Evolutionary conservation across 2,888 invertebrate species (phyloP).

Genomic region (Drosophila longiperda): DNA sequence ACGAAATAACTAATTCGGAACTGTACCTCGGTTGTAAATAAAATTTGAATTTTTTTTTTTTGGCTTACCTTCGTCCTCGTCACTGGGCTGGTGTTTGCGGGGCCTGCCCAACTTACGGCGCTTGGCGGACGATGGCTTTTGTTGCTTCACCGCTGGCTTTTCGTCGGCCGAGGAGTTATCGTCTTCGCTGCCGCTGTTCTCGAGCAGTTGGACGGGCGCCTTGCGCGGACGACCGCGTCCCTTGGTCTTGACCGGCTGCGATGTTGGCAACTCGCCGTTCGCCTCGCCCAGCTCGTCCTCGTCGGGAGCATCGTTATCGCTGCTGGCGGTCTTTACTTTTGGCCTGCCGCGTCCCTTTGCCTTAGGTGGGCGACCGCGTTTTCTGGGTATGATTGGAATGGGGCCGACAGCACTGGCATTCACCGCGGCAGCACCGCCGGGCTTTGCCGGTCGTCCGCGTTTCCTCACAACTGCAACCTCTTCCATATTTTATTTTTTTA

Average conservation of each 20-base stretch:
- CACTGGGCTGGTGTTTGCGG: slow-evolving; percentile 70
- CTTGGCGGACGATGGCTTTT: slow-evolving; percentile 49
- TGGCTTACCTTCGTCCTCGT: slow-evolving; percentile 63
- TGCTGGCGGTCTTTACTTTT: slow-evolving; percentile 31
- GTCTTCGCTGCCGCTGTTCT: slow-evolving; percentile 29
- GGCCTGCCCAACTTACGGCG: slow-evolving; percentile 74
- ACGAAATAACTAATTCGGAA: neutral
- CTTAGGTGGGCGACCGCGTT: slow-evolving; percentile 76
- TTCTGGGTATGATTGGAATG: slow-evolving; percentile 64
- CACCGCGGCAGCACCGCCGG: slow-evolving; percentile 2
- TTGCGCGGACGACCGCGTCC: slow-evolving; percentile 78
- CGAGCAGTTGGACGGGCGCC: slow-evolving; percentile 7
- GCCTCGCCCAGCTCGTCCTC: slow-evolving; percentile 50
- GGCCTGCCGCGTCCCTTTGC: slow-evolving; percentile 68
- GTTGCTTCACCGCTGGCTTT: slow-evolving; percentile 25
- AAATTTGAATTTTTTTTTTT: neutral
- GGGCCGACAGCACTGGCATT: slow-evolving; percentile 34
- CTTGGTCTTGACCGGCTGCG: slow-evolving; percentile 30
- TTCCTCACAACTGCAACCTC: slow-evolving; percentile 51
- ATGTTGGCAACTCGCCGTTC: slow-evolving; percentile 14
- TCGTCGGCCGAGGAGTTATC: slow-evolving; percentile 25
- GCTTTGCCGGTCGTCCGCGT: slow-evolving; percentile 64
- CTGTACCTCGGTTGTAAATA: neutral
- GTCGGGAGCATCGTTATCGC: slow-evolving; percentile 42
- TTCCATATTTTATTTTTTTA: slow-evolving; percentile 45